Base-by-base conservation (phyloP, 2,888 invertebrate species). In the Amphipoea lucens region DNA sequence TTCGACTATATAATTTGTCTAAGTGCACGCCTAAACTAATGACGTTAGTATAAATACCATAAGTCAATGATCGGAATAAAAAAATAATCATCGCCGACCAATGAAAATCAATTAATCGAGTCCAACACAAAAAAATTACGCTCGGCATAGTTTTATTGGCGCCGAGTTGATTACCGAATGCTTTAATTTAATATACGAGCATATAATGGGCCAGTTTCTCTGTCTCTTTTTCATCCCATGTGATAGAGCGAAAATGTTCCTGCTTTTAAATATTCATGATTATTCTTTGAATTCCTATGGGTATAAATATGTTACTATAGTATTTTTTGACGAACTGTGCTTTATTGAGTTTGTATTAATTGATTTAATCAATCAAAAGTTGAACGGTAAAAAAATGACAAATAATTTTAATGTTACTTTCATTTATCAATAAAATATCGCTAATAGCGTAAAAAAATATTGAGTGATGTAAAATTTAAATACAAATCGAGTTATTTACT, bases 21-120 rank as follows among this genome's bases (percentile, higher is more conserved):
- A 79, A 85, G 76, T 87, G 83, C 78, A 85, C 76, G 74, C 77
- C 84, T 84, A 81, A 87, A 87, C 78, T 72, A 65, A 84, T 82
- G 87, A 89, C 80, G 86, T 84, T 84, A 85, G 78, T 85, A 89
- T 86, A 87, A 89, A 90, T 86, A 88, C 79, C 84, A 87, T 84
- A 91, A 91, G 92, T 92, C 90, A 92, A 91, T 91, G 90, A 90
- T 87, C 89, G 74, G 83, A 85, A 85, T 81, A 87, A 90, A 90
- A 80, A 90, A 86, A 85, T 76, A 87, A 91, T 90, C 90, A 89
- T 87, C 83, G 87, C 86, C 92, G 90, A 91, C 94, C 94, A 95
- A 95, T 94, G 92, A 90, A 91, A 93, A 93, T 91, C 92, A 94
- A 95, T 95, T 95, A 95, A 93, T 93, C 90, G 93, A 92, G 90